Evolutionary conservation across 2,113 vertebrate genomes (phyloP), one percentile per base, ranked within the genome.

Genomic region (Bufo bufo): DNA sequence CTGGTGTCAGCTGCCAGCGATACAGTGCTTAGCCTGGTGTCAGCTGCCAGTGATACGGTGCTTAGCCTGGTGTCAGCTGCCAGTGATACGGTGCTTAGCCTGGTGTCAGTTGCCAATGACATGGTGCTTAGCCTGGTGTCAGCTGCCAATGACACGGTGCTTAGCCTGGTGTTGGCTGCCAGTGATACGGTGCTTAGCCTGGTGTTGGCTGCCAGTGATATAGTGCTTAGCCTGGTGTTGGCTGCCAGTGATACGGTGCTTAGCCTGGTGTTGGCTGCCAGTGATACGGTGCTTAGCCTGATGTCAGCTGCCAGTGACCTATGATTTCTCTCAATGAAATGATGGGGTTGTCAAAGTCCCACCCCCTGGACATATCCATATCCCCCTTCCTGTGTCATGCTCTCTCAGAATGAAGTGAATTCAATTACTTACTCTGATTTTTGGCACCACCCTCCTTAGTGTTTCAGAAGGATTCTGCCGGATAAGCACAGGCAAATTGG

Each of bases 401-500:
- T 61, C 14, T 66, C 52, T n/a, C 54, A 56, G 12, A 4, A 80
- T 91, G 91, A 75, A 45, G 90, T 82, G 20, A 54, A 89, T 82
- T 20, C 85, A 2, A 90, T 12, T 80, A 95, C 97, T 88, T 96
- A 99, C 97, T 95, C 97, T 96, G 91, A 98, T 96, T 95, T 98
- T 98, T 84, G 97, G 98, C 86, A 99, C 95, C 47, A 99, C 97
- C 80, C 97, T 96, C 85, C 97, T 96, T 89, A 99, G 96, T 0
- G 97, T 98, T 92, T 99, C 98, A 23, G 97, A 94, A 87, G 98
- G 97, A 91, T 97, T 98, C 93, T 98, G 97, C 85, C 96, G 96
- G 92, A 98, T 97, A 54, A 99, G 93, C 89, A 93, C 93, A 0
- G 98, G 97, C 92, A 99, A 95, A 92, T 97, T 99, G 90, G 96